Base-by-base conservation (phyloP, 92 coral and sea anemone species). In the Epizoanthus stellaris region DNA sequence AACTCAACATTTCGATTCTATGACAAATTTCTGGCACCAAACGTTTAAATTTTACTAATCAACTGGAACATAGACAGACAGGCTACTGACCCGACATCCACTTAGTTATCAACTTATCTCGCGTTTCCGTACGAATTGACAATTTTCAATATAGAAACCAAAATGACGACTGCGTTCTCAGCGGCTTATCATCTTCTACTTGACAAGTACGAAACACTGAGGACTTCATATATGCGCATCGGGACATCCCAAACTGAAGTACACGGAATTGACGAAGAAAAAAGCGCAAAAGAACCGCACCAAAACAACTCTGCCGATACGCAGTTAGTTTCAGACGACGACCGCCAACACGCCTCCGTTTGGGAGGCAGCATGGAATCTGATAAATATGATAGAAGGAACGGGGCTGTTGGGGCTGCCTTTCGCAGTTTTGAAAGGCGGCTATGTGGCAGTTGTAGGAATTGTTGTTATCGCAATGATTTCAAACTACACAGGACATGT, bases 401-500 rank as follows among this genome's bases (percentile, higher is more conserved):
- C 92, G 0, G 92, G 92, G 0, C 45, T 89, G 1, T 64, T 89
- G 2, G 92, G 89, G 15, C 80, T 89, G 6, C 92, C 92, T 6
- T 89, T 80, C 53, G 92, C 92, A 0, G 87, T 89, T 34, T 76
- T 80, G 19, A 85, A 89, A 65, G 92, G 92, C 6, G 92, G 92
- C 21, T 54, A 85, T n/a, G 87, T 83, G 1, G 84, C 87, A 15
- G 19, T 89, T 21, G 20, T 89, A 3, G 92, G 92, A 8, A 67
- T 86, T 17, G 72, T 79, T 19, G n/a, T 89, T 16, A 36, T 89
- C 52, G 92, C 89, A 3, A 23, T 86, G 13, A 86, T 89, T 25
- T 89, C 92, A 8, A 89, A 89, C 80, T 89, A 89, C 82, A 86
- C 92, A 3, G 92, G 92, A 2, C 92, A 89, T 52, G 80, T 89